Evolutionary conservation across 1,140 invertebrate genomes (phyloP), one percentile per base, ranked within the genome.

Genomic region (Drosophila virilis): DNA sequence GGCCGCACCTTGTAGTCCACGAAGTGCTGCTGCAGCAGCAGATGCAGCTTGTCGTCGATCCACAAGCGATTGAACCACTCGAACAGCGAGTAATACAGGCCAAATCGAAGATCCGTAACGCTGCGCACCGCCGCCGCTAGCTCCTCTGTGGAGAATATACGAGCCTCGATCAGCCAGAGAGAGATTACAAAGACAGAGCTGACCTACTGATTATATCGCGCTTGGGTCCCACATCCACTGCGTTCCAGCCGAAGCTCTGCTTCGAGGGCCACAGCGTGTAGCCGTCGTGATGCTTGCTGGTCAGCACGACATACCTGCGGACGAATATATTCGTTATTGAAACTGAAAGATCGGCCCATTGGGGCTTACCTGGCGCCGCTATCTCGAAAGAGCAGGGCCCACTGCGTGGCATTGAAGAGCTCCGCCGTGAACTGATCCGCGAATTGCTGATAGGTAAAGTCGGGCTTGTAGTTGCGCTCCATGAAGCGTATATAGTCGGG

Each of bases 251-350:
- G 83, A 95, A 98, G 0, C 97, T 96, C 64, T 95, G 94, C 74
- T 94, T 95, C 0, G 97, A 98, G 33, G 98, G 98, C 95, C 97
- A 98, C 32, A 98, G 64, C 0, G 97, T 97, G 80, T 94, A 98
- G 9, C 98, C 98, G 92, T 98, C 98, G 91, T 98, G 97, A 94
- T 99, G 98, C 93, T 99, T 99, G 80, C 96, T 97, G 2, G 97
- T 98, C 2, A 99, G 85, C 2, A 99, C 96, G 7, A 98, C 94
- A 90, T 98, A 97, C 91, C 96, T 97, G 69, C 1, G 4, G 13
- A 59, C 33, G 17, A 6, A n/a, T 2, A 5, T 28, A 13, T 1
- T 43, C 3, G 45, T 8, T 7, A 22, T 22, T 17, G 58, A 51
- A 55, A 43, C 1, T 22, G 15, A 22, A 17, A 40, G 54, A 46